Evolutionary conservation across 2,113 vertebrate genomes (phyloP).

Genomic region (Eudyptes chrysolophus): DNA sequence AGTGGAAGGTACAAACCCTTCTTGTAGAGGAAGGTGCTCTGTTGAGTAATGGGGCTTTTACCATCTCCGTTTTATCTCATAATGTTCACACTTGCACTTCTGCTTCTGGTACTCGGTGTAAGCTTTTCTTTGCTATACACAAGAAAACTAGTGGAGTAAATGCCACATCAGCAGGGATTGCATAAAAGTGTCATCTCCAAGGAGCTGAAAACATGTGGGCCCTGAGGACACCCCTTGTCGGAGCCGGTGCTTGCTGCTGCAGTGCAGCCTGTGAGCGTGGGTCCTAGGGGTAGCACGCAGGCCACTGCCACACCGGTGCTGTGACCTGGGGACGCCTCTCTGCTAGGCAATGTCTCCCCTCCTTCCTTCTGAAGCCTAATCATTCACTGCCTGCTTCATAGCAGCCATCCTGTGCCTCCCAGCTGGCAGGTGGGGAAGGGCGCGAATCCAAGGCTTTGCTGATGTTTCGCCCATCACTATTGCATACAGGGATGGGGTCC

Average conservation of each 20-base stretch:
- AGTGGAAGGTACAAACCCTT: not conserved
- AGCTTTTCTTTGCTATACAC: not conserved
- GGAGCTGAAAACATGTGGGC: fast-evolving
- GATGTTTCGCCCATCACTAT: fast-evolving
- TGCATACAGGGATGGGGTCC: too few relatives aligned
- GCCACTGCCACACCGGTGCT: fast-evolving
- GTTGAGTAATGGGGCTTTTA: not conserved
- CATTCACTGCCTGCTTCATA: fast-evolving
- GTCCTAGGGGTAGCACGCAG: too few relatives aligned
- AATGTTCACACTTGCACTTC: not conserved
- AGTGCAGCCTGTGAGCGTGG: fast-evolving
- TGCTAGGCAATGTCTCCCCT: not conserved
- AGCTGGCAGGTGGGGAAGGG: not conserved
- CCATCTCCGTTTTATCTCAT: not conserved
- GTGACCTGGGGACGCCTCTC: not conserved
- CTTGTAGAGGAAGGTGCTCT: too few relatives aligned
- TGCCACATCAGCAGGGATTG: not conserved
- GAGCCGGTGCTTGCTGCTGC: not conserved
- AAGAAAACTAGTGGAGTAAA: not conserved
- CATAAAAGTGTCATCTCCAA: not conserved
- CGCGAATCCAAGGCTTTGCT: not conserved
- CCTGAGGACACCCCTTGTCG: not conserved
- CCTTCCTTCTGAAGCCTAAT: not conserved
- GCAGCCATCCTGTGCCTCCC: not conserved
- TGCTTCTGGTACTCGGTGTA: not conserved